Conservation (phyloP, 2,113 vertebrate species). For the Pelobates fuscus region DNA sequence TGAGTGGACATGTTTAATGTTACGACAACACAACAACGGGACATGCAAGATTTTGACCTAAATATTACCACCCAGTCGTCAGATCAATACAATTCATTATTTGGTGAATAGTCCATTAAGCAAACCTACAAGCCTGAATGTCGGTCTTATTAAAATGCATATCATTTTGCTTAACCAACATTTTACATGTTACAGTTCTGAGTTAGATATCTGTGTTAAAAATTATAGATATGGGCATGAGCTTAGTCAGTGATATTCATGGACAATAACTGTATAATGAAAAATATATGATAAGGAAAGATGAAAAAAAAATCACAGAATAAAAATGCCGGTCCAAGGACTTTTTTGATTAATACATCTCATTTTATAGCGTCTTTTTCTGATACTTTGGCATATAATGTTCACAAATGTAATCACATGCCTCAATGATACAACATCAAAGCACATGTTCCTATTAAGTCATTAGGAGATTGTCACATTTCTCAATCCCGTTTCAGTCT, state of each 20-base stretch:
- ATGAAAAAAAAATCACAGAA: neutral
- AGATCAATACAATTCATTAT: too few relatives aligned
- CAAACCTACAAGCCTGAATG: too few relatives aligned
- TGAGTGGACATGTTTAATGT: too few relatives aligned
- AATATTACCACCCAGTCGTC: too few relatives aligned
- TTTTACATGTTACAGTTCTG: neutral
- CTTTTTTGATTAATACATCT: conserved; percentile 11
- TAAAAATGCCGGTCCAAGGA: neutral
- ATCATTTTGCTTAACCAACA: neutral
- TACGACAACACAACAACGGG: too few relatives aligned
- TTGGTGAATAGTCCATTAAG: too few relatives aligned
- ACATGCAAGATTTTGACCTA: too few relatives aligned
- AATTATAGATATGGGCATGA: neutral
- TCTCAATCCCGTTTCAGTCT: neutral
- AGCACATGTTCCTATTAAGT: conserved; percentile 23
- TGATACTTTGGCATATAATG: conserved; percentile 6
- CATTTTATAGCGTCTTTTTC: conserved; percentile 25
- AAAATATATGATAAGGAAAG: neutral
- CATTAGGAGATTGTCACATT: conserved; percentile 26
- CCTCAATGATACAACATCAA: conserved; percentile 33
- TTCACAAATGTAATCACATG: conserved; percentile 26
- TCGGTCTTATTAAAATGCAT: neutral
- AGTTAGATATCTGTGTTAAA: neutral
- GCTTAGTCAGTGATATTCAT: neutral
- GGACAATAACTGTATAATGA: neutral